Base-by-base conservation (phyloP, 2,888 invertebrate species). In the Daptonema setosum region DNA sequence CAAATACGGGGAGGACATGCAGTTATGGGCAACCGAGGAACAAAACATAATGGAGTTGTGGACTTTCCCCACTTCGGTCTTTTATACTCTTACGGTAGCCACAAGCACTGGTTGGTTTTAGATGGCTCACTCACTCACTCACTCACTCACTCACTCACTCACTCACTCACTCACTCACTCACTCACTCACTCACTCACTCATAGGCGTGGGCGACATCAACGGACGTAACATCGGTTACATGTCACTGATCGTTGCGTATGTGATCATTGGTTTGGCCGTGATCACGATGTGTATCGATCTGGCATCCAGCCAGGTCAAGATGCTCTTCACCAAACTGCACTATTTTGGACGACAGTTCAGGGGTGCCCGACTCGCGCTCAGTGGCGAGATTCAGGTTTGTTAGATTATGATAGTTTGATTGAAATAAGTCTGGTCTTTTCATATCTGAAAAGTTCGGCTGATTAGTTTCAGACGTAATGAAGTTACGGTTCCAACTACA, bases 1-100 rank as follows among this genome's bases (percentile, higher is more conserved):
- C 63, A 71, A 71, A 70, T 62, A 71, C 63, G 62, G 65, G 72
- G 17, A 71, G 71, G 41, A 71, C 70, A 22, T 69, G 67, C 59
- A 71, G 70, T 58, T 52, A 20, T 52, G 52, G 52, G 8, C 52
- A 52, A 28, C 28, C 29, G 52, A 52, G 2, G 29, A 28, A 8
- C 20, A 20, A 17, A 29, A 28, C 2, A n/a, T 52, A 29, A 20
- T 14, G 52, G 52, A 52, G 22, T 29, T 52, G 28, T 52, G 52
- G 52, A 29, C 29, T 2, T 29, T 29, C 29, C 52, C 52, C 17
- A 52, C 58, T 20, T 35, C 56, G 8, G 41, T 58, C 3, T 47
- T 58, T 26, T 58, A 58, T 41, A 26, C 56, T 22, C 41, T 58
- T 3, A 58, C 58, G 47, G 56, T 58, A 2, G 28, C 57, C 17